These are phyloP conservation scores for Coendou prehensilis DNA, from an alignment of 2,797 vertebrate genomes.

Conservation along the genomic window DNA sequence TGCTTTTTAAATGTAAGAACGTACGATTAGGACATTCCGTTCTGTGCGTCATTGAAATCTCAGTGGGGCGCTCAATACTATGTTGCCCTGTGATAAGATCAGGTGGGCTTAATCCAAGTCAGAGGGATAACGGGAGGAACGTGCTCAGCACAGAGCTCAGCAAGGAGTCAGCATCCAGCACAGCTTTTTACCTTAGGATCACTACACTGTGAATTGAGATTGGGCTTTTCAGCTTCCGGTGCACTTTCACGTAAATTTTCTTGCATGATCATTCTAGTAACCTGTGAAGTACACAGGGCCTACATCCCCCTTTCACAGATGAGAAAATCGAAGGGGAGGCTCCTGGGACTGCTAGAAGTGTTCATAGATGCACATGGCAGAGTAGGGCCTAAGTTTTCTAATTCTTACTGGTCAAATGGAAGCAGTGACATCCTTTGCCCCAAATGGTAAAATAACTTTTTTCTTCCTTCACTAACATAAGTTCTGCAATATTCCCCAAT, in stretches of 20 bases:
- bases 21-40: background rate
- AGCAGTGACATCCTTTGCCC: background rate
- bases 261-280: background rate
- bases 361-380: background rate
- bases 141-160: background rate
- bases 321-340: background rate
- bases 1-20: background rate
- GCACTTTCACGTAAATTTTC: background rate
- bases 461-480: background rate
- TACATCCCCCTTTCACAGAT: background rate
- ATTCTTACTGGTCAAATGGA: conserved; percentile 27
- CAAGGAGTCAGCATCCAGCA: background rate
- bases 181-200: background rate
- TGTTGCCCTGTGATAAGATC: background rate
- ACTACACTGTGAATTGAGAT: background rate
- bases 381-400: background rate
- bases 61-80: background rate
- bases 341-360: background rate
- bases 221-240: background rate
- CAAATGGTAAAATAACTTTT: background rate
- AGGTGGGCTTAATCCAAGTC: background rate
- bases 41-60: background rate
- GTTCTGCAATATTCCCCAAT: background rate
- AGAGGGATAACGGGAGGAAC: background rate
- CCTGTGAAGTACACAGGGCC: background rate